phyloP scores from a whole-genome alignment of 2,888 invertebrate species.

The Caenorhabditis doughertyi region DNA sequence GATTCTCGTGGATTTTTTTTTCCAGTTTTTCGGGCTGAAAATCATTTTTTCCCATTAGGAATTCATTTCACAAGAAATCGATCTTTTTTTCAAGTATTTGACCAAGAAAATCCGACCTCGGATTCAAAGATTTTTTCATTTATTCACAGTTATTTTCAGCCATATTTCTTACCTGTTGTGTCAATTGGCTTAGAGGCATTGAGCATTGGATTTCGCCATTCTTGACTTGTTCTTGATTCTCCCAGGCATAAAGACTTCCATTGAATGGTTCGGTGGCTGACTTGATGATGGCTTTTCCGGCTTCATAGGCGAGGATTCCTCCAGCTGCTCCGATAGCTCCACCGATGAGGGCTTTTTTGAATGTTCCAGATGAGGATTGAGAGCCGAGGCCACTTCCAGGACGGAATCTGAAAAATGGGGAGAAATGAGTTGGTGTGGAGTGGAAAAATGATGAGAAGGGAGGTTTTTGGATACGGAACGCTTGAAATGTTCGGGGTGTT shows the following conservation, averaged over 20 bases:
- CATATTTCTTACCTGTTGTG: slow-evolving; percentile 50
- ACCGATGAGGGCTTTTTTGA: slow-evolving; percentile 79
- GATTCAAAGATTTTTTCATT: too few relatives aligned
- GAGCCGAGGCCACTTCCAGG: slow-evolving; percentile 62
- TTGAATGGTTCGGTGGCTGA: slow-evolving; percentile 74
- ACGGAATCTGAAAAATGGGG: slow-evolving; percentile 59
- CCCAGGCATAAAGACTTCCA: slow-evolving; percentile 78
- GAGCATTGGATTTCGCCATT: slow-evolving; percentile 72
- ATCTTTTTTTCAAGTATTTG: too few relatives aligned
- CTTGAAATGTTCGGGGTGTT: too few relatives aligned
- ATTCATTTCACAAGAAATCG: too few relatives aligned
- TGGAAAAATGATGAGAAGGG: too few relatives aligned
- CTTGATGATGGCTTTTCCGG: slow-evolving; percentile 78
- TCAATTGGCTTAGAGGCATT: slow-evolving; percentile 73
- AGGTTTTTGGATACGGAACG: too few relatives aligned
- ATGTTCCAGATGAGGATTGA: slow-evolving; percentile 65
- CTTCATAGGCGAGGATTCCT: slow-evolving; percentile 72
- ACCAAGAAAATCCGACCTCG: too few relatives aligned
- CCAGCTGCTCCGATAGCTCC: slow-evolving; percentile 80
- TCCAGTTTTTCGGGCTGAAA: too few relatives aligned
- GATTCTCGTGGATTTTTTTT: too few relatives aligned
- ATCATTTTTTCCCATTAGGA: too few relatives aligned
- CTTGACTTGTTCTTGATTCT: slow-evolving; percentile 62
- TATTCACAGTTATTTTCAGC: too few relatives aligned
- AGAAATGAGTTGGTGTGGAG: too few relatives aligned